phyloP scores from a whole-genome alignment of 2,797 vertebrate species.

The Columba guinea region DNA sequence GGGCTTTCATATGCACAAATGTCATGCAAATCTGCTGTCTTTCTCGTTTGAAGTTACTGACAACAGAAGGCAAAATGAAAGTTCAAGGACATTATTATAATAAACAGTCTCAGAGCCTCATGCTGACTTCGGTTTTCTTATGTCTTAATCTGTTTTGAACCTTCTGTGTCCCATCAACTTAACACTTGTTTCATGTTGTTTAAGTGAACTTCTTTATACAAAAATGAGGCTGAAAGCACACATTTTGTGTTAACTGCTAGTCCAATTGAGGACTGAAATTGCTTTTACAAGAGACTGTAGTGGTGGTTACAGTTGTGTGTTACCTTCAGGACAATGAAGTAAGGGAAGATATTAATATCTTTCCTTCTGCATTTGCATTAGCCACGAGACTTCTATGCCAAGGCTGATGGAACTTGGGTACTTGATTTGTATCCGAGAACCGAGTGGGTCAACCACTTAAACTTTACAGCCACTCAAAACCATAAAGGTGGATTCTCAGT shows the following conservation, averaged over 20 bases:
- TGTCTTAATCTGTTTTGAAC: background rate
- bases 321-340: background rate
- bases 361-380: background rate
- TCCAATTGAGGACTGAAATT: background rate
- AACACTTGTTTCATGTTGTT: background rate
- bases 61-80: background rate
- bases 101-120: background rate
- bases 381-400: background rate
- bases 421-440: background rate
- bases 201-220: background rate
- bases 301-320: background rate
- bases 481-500: background rate
- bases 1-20: background rate
- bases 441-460: background rate
- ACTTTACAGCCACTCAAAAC: background rate
- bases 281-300: background rate
- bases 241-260: background rate
- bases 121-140: background rate
- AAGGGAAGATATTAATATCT: background rate
- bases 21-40: background rate
- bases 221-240: background rate
- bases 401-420: background rate
- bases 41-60: background rate
- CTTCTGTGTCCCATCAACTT: background rate
- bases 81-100: conserved; percentile 4